A percentile compares a stretch with the other conserved stretches of the same genome.
Conservation (phyloP, 2,888 invertebrate genomes). For the Heliconius cydno region DNA sequence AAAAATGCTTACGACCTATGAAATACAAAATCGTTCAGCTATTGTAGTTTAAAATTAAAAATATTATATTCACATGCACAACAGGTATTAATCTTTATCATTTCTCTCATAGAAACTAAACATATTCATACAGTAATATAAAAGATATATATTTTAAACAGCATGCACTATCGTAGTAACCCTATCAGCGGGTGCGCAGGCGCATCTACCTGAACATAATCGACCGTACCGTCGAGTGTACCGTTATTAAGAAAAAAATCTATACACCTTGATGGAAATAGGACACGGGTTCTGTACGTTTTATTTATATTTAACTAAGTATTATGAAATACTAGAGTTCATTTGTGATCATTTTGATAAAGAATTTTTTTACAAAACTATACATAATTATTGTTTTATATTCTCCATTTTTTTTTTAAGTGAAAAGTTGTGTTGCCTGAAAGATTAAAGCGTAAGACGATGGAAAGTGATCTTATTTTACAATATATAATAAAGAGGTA, state of each 20-base stretch:
- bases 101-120: neutral
- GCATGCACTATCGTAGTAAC: constrained; percentile 31
- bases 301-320: neutral
- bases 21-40: neutral
- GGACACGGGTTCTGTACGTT: constrained; percentile 33
- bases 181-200: constrained; percentile 50
- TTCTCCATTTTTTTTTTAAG: no score
- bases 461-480: neutral
- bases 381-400: no score
- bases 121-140: neutral
- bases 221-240: constrained; percentile 47
- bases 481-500: neutral
- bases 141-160: constrained; percentile 14
- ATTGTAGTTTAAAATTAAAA: neutral
- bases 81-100: neutral
- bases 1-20: neutral
- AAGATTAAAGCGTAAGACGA: neutral
- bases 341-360: no score
- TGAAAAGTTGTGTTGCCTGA: neutral
- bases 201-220: constrained; percentile 53
- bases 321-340: neutral
- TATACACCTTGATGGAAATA: constrained; percentile 29
- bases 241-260: constrained; percentile 40
- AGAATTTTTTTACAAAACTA: no score
- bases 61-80: neutral